Evolutionary conservation across 2,888 invertebrate genomes (phyloP), one percentile per base, ranked within the genome.

Genomic region (Abrostola tripartita): DNA sequence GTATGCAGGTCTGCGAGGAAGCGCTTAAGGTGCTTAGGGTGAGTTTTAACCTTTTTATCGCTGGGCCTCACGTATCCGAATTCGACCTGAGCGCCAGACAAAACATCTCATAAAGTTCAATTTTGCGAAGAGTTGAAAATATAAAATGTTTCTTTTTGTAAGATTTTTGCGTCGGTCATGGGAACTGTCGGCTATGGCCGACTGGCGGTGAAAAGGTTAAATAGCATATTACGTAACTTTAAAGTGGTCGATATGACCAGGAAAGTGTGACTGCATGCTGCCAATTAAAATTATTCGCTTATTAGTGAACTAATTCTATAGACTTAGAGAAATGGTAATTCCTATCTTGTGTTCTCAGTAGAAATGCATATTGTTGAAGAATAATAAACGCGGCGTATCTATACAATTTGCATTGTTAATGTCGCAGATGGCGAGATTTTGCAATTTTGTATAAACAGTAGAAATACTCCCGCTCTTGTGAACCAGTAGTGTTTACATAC

Each of bases 1-100:
- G 99, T 55, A 99, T 99, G 99, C 98, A 99, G 94, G 98, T 99
- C 68, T 99, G 99, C 95, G 99, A 99, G 92, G 99, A 99, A 92
- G 99, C 99, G 56, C 96, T 99, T 71, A 99, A 99, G 95, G 98
- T 98, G 76, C 96, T 99, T 72, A 96, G 98, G 95, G 99, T 99
- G 92, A 96, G 97, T 76, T 71, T 72, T 75, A 75, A 70, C 95
- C 68, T 66, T 60, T 58, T 49, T 60, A 68, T 76, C 63, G 64
- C 71, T 72, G 70, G 71, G 55, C 67, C 71, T 63, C 58, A 44
- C 57, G 66, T 61, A 67, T 61, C 66, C 64, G 67, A 61, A 54
- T 6, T 44, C 61, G 49, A 36, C 47, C 51, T 69, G 71, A 69
- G 71, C 71, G 71, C 75, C 71, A 74, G 75, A 59, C 61, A 58